Evolutionary conservation across 2,797 vertebrate species (phyloP), one percentile per base, ranked within the genome.

Genomic region (Clamator glandarius): DNA sequence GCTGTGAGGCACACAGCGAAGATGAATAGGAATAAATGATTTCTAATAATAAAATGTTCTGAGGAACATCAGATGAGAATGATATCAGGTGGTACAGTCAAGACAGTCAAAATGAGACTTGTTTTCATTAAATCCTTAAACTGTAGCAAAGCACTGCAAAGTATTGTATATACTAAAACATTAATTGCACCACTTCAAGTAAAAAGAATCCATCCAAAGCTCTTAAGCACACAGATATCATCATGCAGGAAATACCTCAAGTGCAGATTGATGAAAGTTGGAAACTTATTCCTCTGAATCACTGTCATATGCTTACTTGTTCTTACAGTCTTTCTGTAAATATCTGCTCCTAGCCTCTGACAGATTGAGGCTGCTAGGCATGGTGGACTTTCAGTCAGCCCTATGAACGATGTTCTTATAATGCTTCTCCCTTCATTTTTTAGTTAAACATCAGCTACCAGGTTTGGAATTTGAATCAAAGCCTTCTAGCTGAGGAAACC

Each of bases 391-490:
- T 12, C 26, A 33, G 6, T 68, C 41, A 58, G 17, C 4, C 12
- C 44, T 58, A 0, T 29, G 18, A 64, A 72, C 44, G 4, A 25
- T 50, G 11, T 62, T 24, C 9, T 87, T 63, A 42, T 17, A 69
- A 73, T 20, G 8, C 13, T 64, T 9, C 20, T 84, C 31, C 29
- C 23, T 21, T 48, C 3, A 16, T 5, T 3, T 41, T 68, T 18
- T 66, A 10, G 29, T 79, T 75, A 64, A 94, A 29, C 6, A 93
- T 35, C 29, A 57, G 41, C 23, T 5, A 3, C 17, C n/a, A 67
- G 15, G 48, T 81, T 67, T 91, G 54, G 28, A n/a, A 83, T 86
- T 80, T 96, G 61, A 94, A 93, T 15, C 61, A 48, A 90, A 41
- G 15, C 8, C 31, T 68, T 39, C 13, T 23, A 68, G 2, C 33